A percentile compares a stretch with the other conserved stretches of the same genome.
Conservation (phyloP, 2,888 invertebrate genomes). For the Mactromeris polynyma region DNA sequence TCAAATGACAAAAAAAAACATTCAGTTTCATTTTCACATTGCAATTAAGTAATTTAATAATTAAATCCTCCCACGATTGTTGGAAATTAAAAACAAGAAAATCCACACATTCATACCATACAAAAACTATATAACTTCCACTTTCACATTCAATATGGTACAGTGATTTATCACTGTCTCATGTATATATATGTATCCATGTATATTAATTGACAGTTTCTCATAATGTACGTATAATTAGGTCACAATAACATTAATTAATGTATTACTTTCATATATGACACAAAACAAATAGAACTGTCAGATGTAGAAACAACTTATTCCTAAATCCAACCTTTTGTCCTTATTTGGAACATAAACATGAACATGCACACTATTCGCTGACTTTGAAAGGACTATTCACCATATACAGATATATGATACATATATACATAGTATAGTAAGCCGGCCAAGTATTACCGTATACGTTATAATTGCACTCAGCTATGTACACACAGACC, state of each 20-base stretch:
- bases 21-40: background rate
- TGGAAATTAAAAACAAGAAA: background rate
- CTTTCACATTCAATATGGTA: background rate
- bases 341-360: background rate
- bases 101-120: background rate
- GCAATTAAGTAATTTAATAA: background rate
- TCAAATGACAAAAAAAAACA: background rate
- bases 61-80: background rate
- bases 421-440: background rate
- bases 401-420: background rate
- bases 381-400: background rate
- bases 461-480: background rate
- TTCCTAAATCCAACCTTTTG: background rate
- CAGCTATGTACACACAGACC: background rate
- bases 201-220: background rate
- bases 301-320: background rate
- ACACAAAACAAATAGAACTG: background rate
- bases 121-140: background rate
- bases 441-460: background rate
- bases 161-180: background rate
- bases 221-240: background rate
- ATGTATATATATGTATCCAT: background rate
- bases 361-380: background rate
- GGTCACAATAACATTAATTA: constrained; percentile 11
- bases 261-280: background rate